Percentiles rank a stretch among this genome's conserved stretches.
Evolutionary conservation across 1,140 invertebrate species (phyloP).

Genomic region (Drosophila suzukii): DNA sequence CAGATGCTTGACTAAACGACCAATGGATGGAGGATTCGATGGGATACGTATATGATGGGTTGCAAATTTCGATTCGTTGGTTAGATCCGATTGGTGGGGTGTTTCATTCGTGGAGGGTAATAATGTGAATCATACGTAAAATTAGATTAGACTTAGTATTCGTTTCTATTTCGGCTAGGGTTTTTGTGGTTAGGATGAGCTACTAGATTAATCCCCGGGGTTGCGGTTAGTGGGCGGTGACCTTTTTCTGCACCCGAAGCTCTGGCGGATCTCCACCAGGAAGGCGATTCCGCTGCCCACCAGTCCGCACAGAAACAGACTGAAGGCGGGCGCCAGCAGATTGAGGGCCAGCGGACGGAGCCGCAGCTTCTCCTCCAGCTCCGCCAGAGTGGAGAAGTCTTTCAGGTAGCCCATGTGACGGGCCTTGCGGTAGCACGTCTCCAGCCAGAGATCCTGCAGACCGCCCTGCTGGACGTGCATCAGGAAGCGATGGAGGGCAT

Average conservation of each 20-base stretch:
- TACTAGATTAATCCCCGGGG: slow-evolving; percentile 49
- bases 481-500: slow-evolving; percentile 50
- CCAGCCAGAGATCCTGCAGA: slow-evolving; percentile 30
- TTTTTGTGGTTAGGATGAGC: slow-evolving; percentile 59
- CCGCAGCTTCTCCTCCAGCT: slow-evolving; percentile 15
- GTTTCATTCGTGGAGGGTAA: slow-evolving; percentile 31
- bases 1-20: slow-evolving; percentile 72
- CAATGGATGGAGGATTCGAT: slow-evolving; percentile 15
- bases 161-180: slow-evolving; percentile 1
- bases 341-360: slow-evolving; percentile 27
- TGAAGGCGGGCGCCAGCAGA: slow-evolving; percentile 41
- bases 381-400: slow-evolving; percentile 44
- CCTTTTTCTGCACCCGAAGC: slow-evolving; percentile 28
- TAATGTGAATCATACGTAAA: slow-evolving; percentile 47
- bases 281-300: slow-evolving; percentile 43
- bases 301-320: slow-evolving; percentile 51
- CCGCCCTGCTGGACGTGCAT: slow-evolving; percentile 48
- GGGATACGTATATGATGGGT: slow-evolving; percentile 33
- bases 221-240: slow-evolving; percentile 34
- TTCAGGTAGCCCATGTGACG: slow-evolving; percentile 40
- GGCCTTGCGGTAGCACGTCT: slow-evolving; percentile 27
- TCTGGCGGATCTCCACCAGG: slow-evolving; percentile 44
- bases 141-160: slow-evolving; percentile 50
- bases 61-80: slow-evolving; percentile 40
- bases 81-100: slow-evolving; percentile 28